Evolutionary conservation across 2,797 vertebrate genomes (phyloP), one percentile per base, ranked within the genome.

Genomic region (Peromyscus aztecus): DNA sequence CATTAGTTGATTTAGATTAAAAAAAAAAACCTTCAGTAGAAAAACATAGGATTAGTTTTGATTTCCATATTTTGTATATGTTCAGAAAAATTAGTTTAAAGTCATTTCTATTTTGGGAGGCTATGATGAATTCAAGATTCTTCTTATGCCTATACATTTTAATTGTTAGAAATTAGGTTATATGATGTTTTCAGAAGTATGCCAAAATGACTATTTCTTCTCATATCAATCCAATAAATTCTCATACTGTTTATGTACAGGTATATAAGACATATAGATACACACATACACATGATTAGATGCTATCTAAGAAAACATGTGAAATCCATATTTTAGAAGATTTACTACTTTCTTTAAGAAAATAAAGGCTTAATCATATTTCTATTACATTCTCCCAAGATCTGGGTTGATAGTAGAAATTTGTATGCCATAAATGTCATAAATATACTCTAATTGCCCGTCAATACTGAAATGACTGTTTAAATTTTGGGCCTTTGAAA

Each of bases 151-250:
- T 61, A 21, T 19, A 90, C 7, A 52, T 93, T 89, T 96, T 71
- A 94, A 52, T 40, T 86, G 11, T 87, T 96, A 94, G 11, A 96
- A 84, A 67, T 85, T 95, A 71, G 24, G 23, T 93, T 76, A 90
- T 65, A 21, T 23, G 83, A 59, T 96, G 8, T 46, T 89, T 46
- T 83, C 16, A 85, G 24, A 90, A 55, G 52, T 88, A 59, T 65
- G 34, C 43, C 23, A 96, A 88, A 83, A 83, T 31, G 91, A 57
- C 40, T 82, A 67, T 90, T 93, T 91, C 14, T 71, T 4, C 65
- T 96, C 24, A 93, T 17, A 87, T 23, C 86, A 52, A 24, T 86
- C 27, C 31, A 89, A 63, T 92, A 69, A 78, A 83, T 55, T 10
- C 23, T 94, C 43, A 94, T 55, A 90, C 0, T 88, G 7, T 71